These are phyloP conservation scores for Carduelis carduelis DNA, from an alignment of 2,797 vertebrate species.

Conservation along the genomic window DNA sequence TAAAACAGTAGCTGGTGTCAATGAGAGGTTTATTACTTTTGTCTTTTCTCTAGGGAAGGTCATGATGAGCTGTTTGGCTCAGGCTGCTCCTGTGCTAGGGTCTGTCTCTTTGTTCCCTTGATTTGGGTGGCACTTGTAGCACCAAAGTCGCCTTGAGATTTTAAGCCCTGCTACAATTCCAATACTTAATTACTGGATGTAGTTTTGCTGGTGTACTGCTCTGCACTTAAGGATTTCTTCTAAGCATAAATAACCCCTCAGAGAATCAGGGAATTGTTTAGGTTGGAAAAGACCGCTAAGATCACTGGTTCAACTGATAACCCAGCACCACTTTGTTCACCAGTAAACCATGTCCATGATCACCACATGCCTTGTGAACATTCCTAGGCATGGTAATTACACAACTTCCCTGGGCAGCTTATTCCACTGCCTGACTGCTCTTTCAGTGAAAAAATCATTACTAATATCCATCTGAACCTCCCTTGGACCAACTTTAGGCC, in stretches of 20 bases:
- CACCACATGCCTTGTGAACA: not conserved
- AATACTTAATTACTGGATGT: not conserved
- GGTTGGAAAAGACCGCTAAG: not conserved
- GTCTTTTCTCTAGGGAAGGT: not conserved
- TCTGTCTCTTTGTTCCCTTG: not conserved
- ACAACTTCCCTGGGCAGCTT: not conserved
- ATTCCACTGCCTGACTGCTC: not conserved
- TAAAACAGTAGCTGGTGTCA: not conserved
- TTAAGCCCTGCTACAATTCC: not conserved
- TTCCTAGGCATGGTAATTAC: not conserved
- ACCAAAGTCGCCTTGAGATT: not conserved
- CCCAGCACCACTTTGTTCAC: not conserved
- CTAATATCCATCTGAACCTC: not conserved
- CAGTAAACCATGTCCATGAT: not conserved
- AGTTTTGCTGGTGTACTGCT: not conserved
- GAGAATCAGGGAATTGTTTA: not conserved
- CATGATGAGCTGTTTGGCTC: not conserved
- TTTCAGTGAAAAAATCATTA: not conserved
- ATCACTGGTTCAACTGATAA: not conserved
- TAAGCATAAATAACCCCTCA: not conserved
- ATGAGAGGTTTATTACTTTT: not conserved
- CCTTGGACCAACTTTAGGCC: not conserved
- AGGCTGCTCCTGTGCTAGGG: not conserved
- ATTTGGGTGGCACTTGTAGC: not conserved
- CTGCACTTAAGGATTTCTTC: not conserved